Base-by-base conservation (phyloP, 2,888 invertebrate genomes). In the Tipula lateralis region DNA sequence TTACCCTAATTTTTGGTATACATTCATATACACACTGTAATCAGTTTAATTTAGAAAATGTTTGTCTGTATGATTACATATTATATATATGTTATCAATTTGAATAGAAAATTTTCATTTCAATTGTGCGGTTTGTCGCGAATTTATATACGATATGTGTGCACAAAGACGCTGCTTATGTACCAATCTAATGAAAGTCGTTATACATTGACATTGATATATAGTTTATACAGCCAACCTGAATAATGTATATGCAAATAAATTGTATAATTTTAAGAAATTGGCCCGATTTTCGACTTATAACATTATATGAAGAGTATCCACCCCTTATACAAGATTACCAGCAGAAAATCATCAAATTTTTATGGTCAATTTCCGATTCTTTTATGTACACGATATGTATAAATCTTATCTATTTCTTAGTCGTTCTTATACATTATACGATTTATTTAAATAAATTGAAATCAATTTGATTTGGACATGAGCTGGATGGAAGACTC, bases 281-380 rank as follows among this genome's bases (percentile, higher is more conserved):
- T 66, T 66, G 24, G 66, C 24, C 24, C 66, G 66, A 66, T 66
- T 66, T 66, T 66, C 66, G 0, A 66, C 24, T 9, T 24, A 50
- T n/a, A n/a, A n/a, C n/a, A n/a, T n/a, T n/a, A n/a, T 7, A 50
- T 66, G 13, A 12, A 9, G 7, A 44, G 0, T 24, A 24, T 24
- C 19, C 24, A 19, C 9, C 66, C 66, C 66, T 9, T 66, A 66
- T 66, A 66, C 2, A 66, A 44, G 16, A 9, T 66, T 66, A 6
- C 44, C 19, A 44, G 44, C 24, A 66, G 2, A 66, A 66, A 66
- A 66, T 66, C 66, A 66, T 66, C 66, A 66, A 66, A 66, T 66
- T 66, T 66, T 66, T 66, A 66, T 66, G 66, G 66, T 66, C 66
- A 66, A 66, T 66, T 66, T 66, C 66, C 66, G 66, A 66, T 66